phyloP scores from a whole-genome alignment of 2,888 invertebrate genomes.

The Lutraria lutraria region DNA sequence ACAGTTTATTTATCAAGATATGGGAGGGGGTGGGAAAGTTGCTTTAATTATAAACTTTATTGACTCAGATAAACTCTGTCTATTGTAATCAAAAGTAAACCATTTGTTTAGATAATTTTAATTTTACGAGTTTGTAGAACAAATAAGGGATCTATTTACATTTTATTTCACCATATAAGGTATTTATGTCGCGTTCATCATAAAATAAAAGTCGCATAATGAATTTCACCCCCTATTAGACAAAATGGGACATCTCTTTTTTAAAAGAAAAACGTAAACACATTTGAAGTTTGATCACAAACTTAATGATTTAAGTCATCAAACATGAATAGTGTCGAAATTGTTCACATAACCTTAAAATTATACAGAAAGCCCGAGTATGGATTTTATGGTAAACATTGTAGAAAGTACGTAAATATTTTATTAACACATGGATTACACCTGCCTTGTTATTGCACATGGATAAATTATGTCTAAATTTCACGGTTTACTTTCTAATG shows the following conservation, averaged over 20 bases:
- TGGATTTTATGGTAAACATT: constrained; percentile 23
- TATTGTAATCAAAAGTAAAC: constrained; percentile 9
- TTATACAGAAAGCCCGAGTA: not conserved
- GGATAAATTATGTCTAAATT: not conserved
- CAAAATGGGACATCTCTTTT: not conserved
- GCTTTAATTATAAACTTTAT: not conserved
- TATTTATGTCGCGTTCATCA: not conserved
- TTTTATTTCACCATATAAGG: not conserved
- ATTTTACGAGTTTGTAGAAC: not conserved
- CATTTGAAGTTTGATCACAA: not conserved
- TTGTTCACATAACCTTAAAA: not conserved
- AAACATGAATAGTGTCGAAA: not conserved
- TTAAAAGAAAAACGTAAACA: not conserved
- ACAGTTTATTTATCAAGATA: not conserved
- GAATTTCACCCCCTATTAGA: not conserved
- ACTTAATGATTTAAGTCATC: not conserved
- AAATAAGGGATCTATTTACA: not conserved
- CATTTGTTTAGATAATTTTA: not conserved
- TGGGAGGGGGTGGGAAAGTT: not conserved
- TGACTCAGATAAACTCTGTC: not conserved
- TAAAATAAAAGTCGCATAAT: not conserved
- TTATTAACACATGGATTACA: constrained; percentile 12
- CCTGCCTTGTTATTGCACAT: not conserved
- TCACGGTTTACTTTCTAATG: not conserved
- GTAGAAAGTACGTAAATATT: not conserved